phyloP scores from a whole-genome alignment of 2,797 vertebrate genomes.

The Ctenosaura bakeri region DNA sequence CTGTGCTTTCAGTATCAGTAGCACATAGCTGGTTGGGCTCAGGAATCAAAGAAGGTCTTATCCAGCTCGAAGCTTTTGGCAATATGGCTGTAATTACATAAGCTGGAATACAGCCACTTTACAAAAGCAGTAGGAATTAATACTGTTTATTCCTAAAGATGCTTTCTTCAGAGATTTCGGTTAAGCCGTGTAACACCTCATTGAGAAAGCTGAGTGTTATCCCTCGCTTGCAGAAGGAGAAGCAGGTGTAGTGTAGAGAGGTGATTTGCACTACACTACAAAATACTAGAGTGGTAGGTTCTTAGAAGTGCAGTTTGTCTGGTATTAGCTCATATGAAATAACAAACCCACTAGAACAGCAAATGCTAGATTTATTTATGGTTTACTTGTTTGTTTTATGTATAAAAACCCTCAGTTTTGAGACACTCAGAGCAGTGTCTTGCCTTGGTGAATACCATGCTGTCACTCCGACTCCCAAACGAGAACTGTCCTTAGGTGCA shows the following conservation, averaged over 20 bases:
- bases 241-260: neutral
- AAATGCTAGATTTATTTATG: too few species aligned
- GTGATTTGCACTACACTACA: neutral
- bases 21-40: neutral
- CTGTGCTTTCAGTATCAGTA: neutral
- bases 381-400: too few species aligned
- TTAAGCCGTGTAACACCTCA: neutral
- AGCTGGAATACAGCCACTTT: conserved; percentile 26
- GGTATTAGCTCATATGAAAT: neutral
- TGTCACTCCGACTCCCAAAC: too few species aligned
- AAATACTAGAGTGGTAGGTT: neutral
- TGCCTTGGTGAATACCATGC: too few species aligned
- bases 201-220: conserved; percentile 20
- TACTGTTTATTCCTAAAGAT: conserved; percentile 5
- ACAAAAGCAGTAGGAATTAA: conserved; percentile 34
- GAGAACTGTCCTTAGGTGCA: too few species aligned
- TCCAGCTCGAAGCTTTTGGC: conserved; percentile 29
- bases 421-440: too few species aligned
- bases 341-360: neutral
- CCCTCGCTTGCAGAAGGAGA: conserved; percentile 27
- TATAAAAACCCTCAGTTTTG: too few species aligned
- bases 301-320: neutral
- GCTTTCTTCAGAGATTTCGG: conserved; percentile 16
- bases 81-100: conserved; percentile 23
- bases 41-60: conserved; percentile 33